Evolutionary conservation across 2,888 invertebrate genomes (phyloP).

Genomic region (Venustoraphidia nigricollis): DNA sequence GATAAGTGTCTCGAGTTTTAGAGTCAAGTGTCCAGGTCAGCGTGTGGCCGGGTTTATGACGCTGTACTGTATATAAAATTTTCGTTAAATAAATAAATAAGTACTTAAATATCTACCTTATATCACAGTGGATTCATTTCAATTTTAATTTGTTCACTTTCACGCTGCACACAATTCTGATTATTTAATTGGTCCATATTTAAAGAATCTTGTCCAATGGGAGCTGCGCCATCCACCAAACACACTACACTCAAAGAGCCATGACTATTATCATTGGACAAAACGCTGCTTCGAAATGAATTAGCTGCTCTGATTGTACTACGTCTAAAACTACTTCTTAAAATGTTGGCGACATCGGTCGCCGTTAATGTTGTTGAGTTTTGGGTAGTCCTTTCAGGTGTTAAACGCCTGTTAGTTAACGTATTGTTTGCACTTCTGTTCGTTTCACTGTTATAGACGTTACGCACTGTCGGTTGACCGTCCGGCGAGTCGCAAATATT

Average conservation of each 20-base stretch:
- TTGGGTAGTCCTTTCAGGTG: conserved; percentile 8
- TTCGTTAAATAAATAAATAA: neutral
- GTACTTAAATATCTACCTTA: conserved; percentile 12
- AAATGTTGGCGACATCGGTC: conserved; percentile 37
- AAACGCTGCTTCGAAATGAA: conserved; percentile 22
- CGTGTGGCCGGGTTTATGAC: too few species aligned
- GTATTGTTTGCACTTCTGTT: conserved; percentile 11
- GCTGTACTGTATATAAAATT: conserved; percentile 2
- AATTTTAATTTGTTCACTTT: conserved; percentile 15
- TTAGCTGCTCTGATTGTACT: conserved; percentile 25
- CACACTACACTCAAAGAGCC: conserved; percentile 41
- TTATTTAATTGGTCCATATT: conserved; percentile 21
- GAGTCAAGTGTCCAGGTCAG: too few species aligned
- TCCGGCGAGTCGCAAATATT: conserved; percentile 3
- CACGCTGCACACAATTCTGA: conserved; percentile 16
- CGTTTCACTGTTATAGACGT: conserved; percentile 6
- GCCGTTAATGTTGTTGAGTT: conserved; percentile 31
- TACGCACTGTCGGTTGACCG: conserved; percentile 5
- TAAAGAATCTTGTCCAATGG: conserved; percentile 33
- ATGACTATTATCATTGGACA: conserved; percentile 28
- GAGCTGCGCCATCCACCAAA: conserved; percentile 41
- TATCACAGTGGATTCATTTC: conserved; percentile 23
- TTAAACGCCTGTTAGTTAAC: conserved; percentile 3
- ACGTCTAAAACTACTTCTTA: conserved; percentile 39
- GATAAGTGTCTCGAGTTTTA: too few species aligned